Evolutionary conservation across 2,888 invertebrate genomes (phyloP).

Genomic region (Buathra laborator): DNA sequence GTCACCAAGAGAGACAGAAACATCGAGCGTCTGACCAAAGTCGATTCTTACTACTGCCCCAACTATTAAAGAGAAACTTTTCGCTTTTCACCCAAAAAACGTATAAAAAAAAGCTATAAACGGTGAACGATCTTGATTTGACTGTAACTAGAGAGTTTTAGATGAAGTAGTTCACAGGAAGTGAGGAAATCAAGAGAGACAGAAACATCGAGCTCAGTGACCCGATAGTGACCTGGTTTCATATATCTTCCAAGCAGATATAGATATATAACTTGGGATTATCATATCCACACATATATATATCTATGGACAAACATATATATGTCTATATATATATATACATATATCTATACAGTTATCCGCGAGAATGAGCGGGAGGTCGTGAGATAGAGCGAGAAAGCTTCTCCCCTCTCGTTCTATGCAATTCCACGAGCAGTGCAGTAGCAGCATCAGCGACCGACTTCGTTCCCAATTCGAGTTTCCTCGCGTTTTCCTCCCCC

Average conservation of each 20-base stretch:
- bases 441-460: conserved; percentile 44
- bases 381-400: conserved; percentile 31
- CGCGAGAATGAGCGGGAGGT: conserved; percentile 35
- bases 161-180: not conserved
- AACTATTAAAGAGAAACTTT: no score
- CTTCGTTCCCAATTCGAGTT: conserved; percentile 76
- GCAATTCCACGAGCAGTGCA: conserved; percentile 50
- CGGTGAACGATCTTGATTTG: not conserved
- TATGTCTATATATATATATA: not conserved
- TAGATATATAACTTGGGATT: conserved; percentile 25
- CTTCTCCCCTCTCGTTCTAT: conserved; percentile 39
- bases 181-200: conserved; percentile 41
- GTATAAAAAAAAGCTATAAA: no score
- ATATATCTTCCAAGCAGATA: conserved; percentile 68
- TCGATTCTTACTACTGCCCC: no score
- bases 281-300: conserved; percentile 14
- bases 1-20: no score
- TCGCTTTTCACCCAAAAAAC: no score
- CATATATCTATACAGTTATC: conserved; percentile 2
- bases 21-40: no score
- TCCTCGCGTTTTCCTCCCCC: conserved; percentile 66
- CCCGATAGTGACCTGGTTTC: conserved; percentile 80
- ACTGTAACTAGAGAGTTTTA: not conserved
- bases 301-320: conserved; percentile 9
- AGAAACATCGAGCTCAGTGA: conserved; percentile 77